Evolutionary conservation across 2,113 vertebrate species (phyloP).

Genomic region (Ranitomeya imitator): DNA sequence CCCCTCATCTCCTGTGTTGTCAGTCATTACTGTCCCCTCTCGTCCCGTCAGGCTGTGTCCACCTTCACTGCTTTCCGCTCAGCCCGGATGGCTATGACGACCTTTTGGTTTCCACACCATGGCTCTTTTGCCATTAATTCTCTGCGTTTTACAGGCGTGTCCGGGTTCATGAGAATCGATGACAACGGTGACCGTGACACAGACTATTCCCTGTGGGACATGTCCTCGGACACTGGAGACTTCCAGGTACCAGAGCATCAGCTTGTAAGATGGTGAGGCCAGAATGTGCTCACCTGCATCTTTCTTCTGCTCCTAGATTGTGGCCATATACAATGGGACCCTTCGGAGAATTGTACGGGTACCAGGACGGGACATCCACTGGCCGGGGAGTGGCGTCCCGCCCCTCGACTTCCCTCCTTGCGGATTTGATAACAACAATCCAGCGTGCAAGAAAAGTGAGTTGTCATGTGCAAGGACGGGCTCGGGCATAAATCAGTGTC

Average conservation of each 20-base stretch:
- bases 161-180: conserved; percentile 82
- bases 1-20: not conserved
- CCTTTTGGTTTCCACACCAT: no score
- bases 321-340: conserved; percentile 83
- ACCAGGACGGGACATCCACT: conserved; percentile 74
- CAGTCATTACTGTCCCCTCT: not conserved
- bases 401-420: conserved; percentile 82
- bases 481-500: no score
- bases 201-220: conserved; percentile 91
- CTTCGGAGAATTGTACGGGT: conserved; percentile 74
- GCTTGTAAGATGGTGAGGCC: not conserved
- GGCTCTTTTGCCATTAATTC: no score
- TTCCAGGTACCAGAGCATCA: conserved; percentile 86
- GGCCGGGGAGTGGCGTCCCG: conserved; percentile 79
- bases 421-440: conserved; percentile 82
- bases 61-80: not conserved
- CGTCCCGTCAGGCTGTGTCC: no score
- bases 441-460: conserved; percentile 77
- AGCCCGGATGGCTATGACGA: no score
- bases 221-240: conserved; percentile 72
- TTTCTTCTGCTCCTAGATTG: conserved; percentile 71
- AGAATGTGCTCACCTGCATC: not conserved
- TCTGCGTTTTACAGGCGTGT: conserved; percentile 75
- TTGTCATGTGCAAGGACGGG: not conserved
- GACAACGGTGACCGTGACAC: conserved; percentile 83